Conservation (phyloP, 2,888 invertebrate species). For the Gymnoscelis rufifasciata region DNA sequence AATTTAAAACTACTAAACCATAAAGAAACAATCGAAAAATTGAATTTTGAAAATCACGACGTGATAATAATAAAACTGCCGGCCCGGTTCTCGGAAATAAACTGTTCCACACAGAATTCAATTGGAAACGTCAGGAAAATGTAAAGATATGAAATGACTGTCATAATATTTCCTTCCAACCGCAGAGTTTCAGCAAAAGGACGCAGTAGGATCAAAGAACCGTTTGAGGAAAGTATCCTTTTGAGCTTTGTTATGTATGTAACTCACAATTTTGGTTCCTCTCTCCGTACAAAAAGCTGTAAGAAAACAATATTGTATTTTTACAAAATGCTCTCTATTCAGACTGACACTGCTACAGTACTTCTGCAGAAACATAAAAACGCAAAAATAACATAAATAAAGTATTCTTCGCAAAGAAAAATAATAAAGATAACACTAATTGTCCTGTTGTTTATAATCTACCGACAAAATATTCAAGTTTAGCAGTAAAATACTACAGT, state of each 20-base stretch:
- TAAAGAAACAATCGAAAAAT: background rate
- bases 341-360: too few species aligned
- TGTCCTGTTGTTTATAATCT: too few species aligned
- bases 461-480: too few species aligned
- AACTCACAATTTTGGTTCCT: background rate
- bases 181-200: conserved; percentile 23
- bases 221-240: conserved; percentile 27
- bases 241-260: conserved; percentile 3
- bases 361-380: too few species aligned
- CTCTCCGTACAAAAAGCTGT: background rate
- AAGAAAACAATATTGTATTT: too few species aligned
- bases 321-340: too few species aligned
- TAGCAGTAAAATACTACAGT: too few species aligned
- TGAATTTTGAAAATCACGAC: conserved; percentile 3
- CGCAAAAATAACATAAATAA: too few species aligned
- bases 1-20: background rate
- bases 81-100: conserved; percentile 9
- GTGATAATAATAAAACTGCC: conserved; percentile 18
- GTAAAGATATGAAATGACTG: conserved; percentile 33
- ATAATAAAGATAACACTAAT: too few species aligned
- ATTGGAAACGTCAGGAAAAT: conserved; percentile 32
- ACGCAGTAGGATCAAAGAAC: conserved; percentile 31
- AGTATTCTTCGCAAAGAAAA: too few species aligned
- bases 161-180: conserved; percentile 33
- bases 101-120: conserved; percentile 25